Base-by-base conservation (phyloP, 2,113 vertebrate genomes). In the Apeltes quadracus region DNA sequence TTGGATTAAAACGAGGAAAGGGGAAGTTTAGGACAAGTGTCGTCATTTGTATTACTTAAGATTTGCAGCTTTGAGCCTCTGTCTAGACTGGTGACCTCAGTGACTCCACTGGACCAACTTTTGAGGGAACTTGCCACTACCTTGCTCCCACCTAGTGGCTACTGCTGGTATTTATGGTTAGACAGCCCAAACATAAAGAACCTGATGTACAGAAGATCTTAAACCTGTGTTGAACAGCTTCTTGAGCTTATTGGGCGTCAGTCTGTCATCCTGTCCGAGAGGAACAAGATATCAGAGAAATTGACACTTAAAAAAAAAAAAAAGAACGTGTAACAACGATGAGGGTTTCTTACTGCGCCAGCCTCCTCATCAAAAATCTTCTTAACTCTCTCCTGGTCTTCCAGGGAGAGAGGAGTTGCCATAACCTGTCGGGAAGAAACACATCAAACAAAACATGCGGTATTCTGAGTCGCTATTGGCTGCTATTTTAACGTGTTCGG, bases 141-240 rank as follows among this genome's bases (percentile, higher is more conserved):
- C 79, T 81, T 64, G 62, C 78, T 81, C 41, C 92, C 91, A 90
- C 76, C 91, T 92, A 81, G 89, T 90, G 93, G 88, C 16, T 29
- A 39, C 23, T 61, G n/a, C 2, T 15, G 63, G 70, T 68, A 89
- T 43, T 57, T 55, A 82, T 11, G 27, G 13, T 56, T 5, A 68
- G 39, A 25, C 4, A 16, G 9, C 9, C 51, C 25, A 55, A 79
- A 15, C 2, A 22, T 20, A 4, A 12, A 54, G 36, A 44, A 25
- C 10, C 8, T 54, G 36, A 48, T n/a, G 20, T 1, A 61, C 18
- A 54, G 4, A 18, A 41, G 43, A 32, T 32, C n/a, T 12, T 15
- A 18, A 18, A 94, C 94, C 93, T 90, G 92, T 89, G 72, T 94
- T 93, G 16, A 93, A 63, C 54, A 94, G 85, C 65, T 87, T 86